A percentile compares a stretch with the other conserved stretches of the same genome.
Conservation (phyloP, 2,888 invertebrate genomes). For the Cosmia pyralina region DNA sequence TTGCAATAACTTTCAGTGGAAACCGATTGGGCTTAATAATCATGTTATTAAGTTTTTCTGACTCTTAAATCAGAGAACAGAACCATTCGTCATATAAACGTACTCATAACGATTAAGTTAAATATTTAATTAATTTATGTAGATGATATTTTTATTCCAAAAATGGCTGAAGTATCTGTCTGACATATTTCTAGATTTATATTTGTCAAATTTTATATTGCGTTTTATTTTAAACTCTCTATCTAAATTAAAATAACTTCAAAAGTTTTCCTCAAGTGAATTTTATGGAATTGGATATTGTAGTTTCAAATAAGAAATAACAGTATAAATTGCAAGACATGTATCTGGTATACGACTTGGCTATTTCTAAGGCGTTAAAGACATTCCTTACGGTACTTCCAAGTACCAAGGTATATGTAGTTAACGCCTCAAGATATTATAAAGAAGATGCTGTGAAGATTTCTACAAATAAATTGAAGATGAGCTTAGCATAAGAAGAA, state of each 20-base stretch:
- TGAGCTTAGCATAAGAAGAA: conserved; percentile 9
- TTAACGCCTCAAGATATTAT: conserved; percentile 33
- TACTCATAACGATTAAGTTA: background rate
- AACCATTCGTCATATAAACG: too few species aligned
- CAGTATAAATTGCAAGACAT: conserved; percentile 29
- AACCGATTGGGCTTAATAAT: background rate
- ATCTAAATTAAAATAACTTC: conserved; percentile 1
- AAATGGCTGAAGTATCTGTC: background rate
- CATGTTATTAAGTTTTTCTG: background rate
- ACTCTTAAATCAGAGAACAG: background rate
- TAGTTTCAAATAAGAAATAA: conserved; percentile 35
- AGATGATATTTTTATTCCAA: background rate
- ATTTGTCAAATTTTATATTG: background rate
- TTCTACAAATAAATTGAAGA: conserved; percentile 30
- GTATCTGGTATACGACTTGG: conserved; percentile 23
- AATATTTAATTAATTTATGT: background rate
- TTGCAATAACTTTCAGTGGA: background rate
- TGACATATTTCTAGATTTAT: background rate
- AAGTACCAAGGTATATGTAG: conserved; percentile 16
- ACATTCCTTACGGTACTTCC: conserved; percentile 48
- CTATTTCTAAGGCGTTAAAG: conserved; percentile 28
- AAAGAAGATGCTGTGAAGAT: conserved; percentile 32
- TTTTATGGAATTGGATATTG: conserved; percentile 7
- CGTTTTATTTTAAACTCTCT: background rate
- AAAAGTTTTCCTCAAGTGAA: background rate